Conservation (phyloP, 2,888 invertebrate species). For the Agrochola litura region DNA sequence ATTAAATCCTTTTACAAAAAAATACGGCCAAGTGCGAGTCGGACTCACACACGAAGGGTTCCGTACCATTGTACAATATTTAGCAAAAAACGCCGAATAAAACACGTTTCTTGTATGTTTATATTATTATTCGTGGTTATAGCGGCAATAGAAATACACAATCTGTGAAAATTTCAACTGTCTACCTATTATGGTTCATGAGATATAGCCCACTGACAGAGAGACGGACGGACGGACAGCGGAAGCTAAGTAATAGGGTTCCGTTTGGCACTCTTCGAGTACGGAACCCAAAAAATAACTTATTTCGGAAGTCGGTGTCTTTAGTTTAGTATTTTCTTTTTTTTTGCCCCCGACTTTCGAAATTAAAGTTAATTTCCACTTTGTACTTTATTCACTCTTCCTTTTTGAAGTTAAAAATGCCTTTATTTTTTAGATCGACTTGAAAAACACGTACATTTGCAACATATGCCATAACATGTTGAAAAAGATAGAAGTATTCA, state of each 20-base stretch:
- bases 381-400: background rate
- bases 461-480: conserved; percentile 76
- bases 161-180: background rate
- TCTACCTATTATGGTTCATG: too few relatives aligned
- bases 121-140: too few relatives aligned
- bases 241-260: too few relatives aligned
- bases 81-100: too few relatives aligned
- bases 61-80: too few relatives aligned
- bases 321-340: background rate
- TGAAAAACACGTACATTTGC: conserved; percentile 70
- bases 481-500: conserved; percentile 76
- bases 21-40: background rate
- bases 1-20: background rate
- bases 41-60: too few relatives aligned
- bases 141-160: too few relatives aligned
- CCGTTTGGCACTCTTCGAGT: too few relatives aligned
- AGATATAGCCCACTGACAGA: too few relatives aligned
- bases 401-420: background rate
- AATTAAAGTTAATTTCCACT: background rate
- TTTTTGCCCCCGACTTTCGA: background rate
- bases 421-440: conserved; percentile 68
- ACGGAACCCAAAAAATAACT: too few relatives aligned
- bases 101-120: too few relatives aligned
- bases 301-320: background rate
- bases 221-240: too few relatives aligned